Conservation (phyloP, 2,797 vertebrate species). For the Protonibea diacanthus region DNA sequence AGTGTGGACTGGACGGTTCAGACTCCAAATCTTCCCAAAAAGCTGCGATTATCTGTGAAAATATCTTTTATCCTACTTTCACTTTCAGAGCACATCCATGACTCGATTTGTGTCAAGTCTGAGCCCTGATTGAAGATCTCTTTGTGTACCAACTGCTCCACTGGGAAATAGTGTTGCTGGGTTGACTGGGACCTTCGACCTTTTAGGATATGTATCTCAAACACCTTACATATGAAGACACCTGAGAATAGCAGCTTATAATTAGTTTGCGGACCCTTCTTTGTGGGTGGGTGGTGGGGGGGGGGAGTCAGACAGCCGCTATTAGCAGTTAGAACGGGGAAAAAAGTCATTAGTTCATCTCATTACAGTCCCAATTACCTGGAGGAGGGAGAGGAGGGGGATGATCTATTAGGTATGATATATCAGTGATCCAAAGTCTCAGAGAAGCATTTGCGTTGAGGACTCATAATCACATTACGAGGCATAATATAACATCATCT, state of each 20-base stretch:
- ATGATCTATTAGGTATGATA: conserved; percentile 67
- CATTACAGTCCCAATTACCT: conserved; percentile 77
- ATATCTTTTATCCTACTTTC: conserved; percentile 18
- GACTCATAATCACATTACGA: conserved; percentile 53
- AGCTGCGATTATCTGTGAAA: conserved; percentile 1
- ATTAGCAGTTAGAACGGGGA: conserved; percentile 63
- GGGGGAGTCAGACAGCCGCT: conserved; percentile 45
- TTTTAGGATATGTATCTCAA: conserved; percentile 18
- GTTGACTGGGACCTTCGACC: conserved; percentile 19
- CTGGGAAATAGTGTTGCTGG: conserved; percentile 28
- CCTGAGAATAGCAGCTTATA: conserved; percentile 65
- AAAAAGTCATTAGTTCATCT: conserved; percentile 76
- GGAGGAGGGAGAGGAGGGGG: conserved; percentile 43
- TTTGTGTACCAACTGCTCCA: conserved; percentile 19
- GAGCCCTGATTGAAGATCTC: conserved; percentile 20
- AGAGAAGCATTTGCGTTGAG: conserved; percentile 31
- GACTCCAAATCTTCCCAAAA: background rate
- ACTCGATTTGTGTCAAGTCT: conserved; percentile 7
- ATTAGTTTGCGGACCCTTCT: conserved; percentile 60
- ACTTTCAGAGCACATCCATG: conserved; percentile 45
- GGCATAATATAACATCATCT: conserved; percentile 31
- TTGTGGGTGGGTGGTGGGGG: conserved; percentile 33
- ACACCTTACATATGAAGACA: conserved; percentile 50
- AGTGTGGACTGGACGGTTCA: background rate
- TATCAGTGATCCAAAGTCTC: conserved; percentile 56